phyloP scores from a whole-genome alignment of 2,113 vertebrate genomes.

The Gadus chalcogrammus region DNA sequence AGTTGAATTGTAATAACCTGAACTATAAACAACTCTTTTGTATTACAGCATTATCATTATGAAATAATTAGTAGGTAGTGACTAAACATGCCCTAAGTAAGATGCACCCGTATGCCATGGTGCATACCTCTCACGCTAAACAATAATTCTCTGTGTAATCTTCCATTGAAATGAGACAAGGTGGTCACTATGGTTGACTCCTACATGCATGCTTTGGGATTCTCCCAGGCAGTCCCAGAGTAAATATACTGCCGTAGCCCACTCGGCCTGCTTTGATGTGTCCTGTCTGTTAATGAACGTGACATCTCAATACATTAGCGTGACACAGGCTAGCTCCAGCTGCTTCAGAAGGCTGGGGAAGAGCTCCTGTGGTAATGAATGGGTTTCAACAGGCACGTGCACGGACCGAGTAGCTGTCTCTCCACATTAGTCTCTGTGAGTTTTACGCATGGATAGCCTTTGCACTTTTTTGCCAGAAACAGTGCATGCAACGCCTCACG shows the following conservation, averaged over 20 bases:
- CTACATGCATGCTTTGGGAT: conserved; percentile 1
- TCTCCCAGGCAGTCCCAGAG: conserved; percentile 35
- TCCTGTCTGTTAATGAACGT: conserved; percentile 52
- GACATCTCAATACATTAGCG: conserved; percentile 37
- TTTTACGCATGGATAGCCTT: conserved; percentile 35
- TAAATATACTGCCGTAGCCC: conserved; percentile 41
- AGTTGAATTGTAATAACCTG: too few species aligned
- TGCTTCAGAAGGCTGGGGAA: conserved; percentile 30
- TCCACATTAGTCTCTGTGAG: conserved; percentile 40
- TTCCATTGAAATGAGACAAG: too few species aligned
- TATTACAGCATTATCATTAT: too few species aligned
- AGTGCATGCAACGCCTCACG: conserved; percentile 8
- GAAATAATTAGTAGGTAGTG: too few species aligned
- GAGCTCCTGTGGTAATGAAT: conserved; percentile 35
- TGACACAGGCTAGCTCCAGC: conserved; percentile 37
- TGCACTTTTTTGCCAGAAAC: conserved; percentile 29
- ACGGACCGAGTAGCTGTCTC: conserved; percentile 49
- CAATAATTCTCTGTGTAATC: too few species aligned
- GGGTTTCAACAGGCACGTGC: conserved; percentile 35
- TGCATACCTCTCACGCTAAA: too few species aligned
- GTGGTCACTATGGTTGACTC: too few species aligned
- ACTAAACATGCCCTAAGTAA: too few species aligned
- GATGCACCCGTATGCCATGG: too few species aligned
- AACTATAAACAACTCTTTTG: too few species aligned
- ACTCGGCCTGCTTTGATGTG: conserved; percentile 61